Percentiles rank a stretch among this genome's conserved stretches.
These are phyloP conservation scores for Spilarctia lutea DNA, from an alignment of 2,888 invertebrate species.

Conservation along the genomic window DNA sequence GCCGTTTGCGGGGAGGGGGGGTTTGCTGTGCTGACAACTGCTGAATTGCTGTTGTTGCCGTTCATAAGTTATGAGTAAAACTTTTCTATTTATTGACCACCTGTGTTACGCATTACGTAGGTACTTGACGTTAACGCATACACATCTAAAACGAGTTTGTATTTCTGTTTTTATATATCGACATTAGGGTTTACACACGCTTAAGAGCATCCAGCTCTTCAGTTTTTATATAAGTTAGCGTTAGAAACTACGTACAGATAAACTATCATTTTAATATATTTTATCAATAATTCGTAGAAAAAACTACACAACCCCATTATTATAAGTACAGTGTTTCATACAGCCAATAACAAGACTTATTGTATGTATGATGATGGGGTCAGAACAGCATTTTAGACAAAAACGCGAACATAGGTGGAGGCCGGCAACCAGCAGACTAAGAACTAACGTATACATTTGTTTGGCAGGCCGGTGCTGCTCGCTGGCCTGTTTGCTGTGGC, in stretches of 20 bases:
- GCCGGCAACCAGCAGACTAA: slow-evolving; percentile 62
- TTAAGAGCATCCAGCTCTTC: slow-evolving; percentile 5
- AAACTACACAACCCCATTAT: not conserved
- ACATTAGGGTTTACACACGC: slow-evolving; percentile 3
- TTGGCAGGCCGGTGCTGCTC: slow-evolving; percentile 86
- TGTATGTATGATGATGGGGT: too few species aligned
- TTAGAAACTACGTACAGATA: slow-evolving; percentile 5
- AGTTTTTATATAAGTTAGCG: not conserved
- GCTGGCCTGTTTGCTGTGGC: slow-evolving; percentile 86
- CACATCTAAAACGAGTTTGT: slow-evolving; percentile 13
- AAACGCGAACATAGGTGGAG: slow-evolving; percentile 50
- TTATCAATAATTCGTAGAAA: slow-evolving; percentile 8
- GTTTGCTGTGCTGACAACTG: slow-evolving; percentile 85
- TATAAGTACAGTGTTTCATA: too few species aligned
- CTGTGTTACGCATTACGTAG: slow-evolving; percentile 73
- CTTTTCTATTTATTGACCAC: slow-evolving; percentile 82
- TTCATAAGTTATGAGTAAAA: slow-evolving; percentile 85
- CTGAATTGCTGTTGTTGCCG: slow-evolving; percentile 85
- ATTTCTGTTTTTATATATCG: not conserved
- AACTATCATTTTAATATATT: not conserved
- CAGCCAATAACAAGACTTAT: too few species aligned
- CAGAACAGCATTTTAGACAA: slow-evolving; percentile 23
- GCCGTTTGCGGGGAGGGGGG: slow-evolving; percentile 79
- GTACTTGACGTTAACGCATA: slow-evolving; percentile 40
- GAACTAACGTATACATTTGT: slow-evolving; percentile 81